Evolutionary conservation across 2,113 vertebrate genomes (phyloP).

Genomic region (Gopherus flavomarginatus): DNA sequence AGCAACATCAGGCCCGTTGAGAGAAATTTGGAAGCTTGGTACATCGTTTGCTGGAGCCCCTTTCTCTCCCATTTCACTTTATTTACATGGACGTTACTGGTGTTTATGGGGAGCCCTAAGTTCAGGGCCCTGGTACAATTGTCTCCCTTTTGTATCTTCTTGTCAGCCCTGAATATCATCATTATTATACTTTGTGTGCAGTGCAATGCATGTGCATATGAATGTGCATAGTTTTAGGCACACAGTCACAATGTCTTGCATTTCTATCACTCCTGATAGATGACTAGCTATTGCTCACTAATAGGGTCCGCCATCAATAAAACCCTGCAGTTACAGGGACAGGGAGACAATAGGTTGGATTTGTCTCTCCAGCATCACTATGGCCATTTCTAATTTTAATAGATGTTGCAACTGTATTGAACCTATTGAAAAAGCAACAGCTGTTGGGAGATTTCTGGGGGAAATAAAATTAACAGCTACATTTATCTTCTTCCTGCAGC

Average conservation of each 20-base stretch:
- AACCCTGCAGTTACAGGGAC: background rate
- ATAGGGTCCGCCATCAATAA: background rate
- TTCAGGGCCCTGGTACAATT: background rate
- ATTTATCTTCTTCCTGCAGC: background rate
- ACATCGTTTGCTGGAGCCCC: background rate
- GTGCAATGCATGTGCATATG: fast-evolving
- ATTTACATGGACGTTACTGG: background rate
- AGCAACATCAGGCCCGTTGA: background rate
- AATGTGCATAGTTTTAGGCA: fast-evolving
- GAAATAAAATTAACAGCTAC: background rate
- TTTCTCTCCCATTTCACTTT: background rate
- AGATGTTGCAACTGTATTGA: background rate
- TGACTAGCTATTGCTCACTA: background rate
- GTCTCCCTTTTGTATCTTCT: background rate
- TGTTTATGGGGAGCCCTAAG: background rate
- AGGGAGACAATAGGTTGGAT: background rate
- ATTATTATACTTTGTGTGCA: fast-evolving
- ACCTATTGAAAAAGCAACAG: background rate
- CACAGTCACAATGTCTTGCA: background rate
- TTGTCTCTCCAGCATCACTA: background rate
- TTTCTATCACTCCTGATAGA: background rate
- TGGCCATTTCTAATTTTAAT: background rate
- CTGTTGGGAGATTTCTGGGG: background rate
- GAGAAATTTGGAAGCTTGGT: background rate
- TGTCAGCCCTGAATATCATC: background rate